These are phyloP conservation scores for Lasioglossum marginatum DNA, from an alignment of 2,888 invertebrate species.

Conservation along the genomic window DNA sequence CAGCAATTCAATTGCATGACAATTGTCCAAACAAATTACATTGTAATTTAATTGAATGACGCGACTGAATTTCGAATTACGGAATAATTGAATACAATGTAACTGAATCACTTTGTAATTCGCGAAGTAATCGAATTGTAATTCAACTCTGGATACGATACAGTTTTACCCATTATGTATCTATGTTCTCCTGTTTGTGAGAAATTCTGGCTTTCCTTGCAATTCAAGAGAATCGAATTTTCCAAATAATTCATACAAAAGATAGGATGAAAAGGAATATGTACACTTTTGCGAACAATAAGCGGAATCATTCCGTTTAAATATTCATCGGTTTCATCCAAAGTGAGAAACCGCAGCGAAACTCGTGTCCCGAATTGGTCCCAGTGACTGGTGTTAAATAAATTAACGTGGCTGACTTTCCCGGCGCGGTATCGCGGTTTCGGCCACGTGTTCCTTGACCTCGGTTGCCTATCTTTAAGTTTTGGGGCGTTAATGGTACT, in stretches of 20 bases:
- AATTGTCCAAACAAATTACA: too few species aligned
- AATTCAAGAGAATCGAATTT: neutral
- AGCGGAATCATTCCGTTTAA: neutral
- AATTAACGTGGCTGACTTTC: conserved; percentile 46
- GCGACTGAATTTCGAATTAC: too few species aligned
- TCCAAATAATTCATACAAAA: neutral
- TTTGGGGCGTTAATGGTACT: conserved; percentile 62
- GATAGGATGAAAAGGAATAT: neutral
- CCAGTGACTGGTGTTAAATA: conserved; percentile 42
- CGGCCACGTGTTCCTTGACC: conserved; percentile 29
- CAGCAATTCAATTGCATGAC: too few species aligned
- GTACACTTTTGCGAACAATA: neutral
- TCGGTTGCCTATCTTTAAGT: conserved; percentile 31
- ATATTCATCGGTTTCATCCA: neutral
- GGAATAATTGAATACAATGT: too few species aligned
- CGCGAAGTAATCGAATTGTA: too few species aligned
- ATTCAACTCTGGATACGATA: too few species aligned
- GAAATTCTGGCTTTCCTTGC: neutral
- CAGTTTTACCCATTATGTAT: too few species aligned
- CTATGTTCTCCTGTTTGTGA: neutral
- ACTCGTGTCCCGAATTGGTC: neutral
- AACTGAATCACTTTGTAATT: too few species aligned
- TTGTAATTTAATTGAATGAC: too few species aligned
- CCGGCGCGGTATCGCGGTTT: conserved; percentile 14
- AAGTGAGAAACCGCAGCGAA: neutral